Evolutionary conservation across 2,888 invertebrate species (phyloP), one percentile per base, ranked within the genome.

Genomic region (Plemyria rubiginata): DNA sequence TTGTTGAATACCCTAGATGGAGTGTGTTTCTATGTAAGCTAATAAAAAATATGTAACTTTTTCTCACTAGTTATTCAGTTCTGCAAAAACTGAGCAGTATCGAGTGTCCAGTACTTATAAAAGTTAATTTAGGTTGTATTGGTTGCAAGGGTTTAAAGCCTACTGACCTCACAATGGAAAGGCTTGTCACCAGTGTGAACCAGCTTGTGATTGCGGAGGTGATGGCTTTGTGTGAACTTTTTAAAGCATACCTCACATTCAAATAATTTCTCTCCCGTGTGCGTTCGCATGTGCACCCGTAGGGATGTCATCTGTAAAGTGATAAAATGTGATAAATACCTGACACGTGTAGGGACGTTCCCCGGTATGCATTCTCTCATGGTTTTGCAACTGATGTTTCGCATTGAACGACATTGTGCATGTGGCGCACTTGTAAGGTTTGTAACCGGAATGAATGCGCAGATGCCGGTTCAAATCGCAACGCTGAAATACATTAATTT

Each of bases 341-440:
- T 93, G 87, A 70, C 93, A 93, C 12, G 86, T 79, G 78, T 89
- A 93, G 0, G 93, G 93, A 52, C 93, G 83, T 78, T 93, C 93
- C 43, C 93, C 93, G 48, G 93, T 92, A 76, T 93, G 93, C 91
- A 93, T 93, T 63, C 92, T 76, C 81, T 92, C 92, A 80, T 93
- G 93, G 80, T 92, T 93, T 81, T 90, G 91, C 77, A 93, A 82
- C 82, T 93, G 93, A 72, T 93, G 93, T 77, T 93, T 93, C 61
- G 93, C 93, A 79, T 93, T 92, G 83, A 93, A 93, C 9, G 92
- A 91, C 93, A 93, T 93, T 43, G 92, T 84, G 76, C 93, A 93
- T 43, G 87, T 86, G 43, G 76, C 79, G 77, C 93, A 93, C 71
- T 93, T 92, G 82, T 72, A 92, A 9, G 93, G 93, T 77, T 93